phyloP scores from a whole-genome alignment of 2,113 vertebrate species.

The Brachypodius melanocephalos region DNA sequence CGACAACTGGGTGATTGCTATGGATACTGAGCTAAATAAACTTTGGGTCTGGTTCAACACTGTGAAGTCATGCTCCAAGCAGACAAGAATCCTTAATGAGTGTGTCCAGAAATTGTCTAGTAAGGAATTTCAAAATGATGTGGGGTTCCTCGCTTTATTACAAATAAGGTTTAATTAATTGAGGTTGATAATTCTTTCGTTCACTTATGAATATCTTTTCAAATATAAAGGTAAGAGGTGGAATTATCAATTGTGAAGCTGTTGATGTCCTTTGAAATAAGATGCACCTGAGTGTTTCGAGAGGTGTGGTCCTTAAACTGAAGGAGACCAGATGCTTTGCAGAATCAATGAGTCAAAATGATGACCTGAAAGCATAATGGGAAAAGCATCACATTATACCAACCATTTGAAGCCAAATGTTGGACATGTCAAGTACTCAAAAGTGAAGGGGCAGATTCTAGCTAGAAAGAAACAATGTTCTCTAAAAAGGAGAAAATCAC shows the following conservation, averaged over 20 bases:
- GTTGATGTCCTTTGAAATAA: neutral
- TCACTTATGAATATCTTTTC: neutral
- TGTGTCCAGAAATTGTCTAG: neutral
- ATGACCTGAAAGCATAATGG: neutral
- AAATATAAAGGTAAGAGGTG: neutral
- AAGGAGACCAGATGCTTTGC: neutral
- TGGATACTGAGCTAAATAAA: neutral
- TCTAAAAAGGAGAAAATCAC: neutral
- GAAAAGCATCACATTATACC: neutral
- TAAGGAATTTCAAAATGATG: neutral
- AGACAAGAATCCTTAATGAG: neutral
- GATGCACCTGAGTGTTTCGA: neutral
- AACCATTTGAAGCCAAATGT: neutral
- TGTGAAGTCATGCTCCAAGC: neutral
- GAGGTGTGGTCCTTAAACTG: neutral
- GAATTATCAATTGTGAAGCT: neutral
- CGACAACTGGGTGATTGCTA: neutral
- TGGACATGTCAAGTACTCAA: neutral
- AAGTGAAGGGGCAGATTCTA: neutral
- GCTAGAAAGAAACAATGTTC: neutral
- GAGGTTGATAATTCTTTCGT: neutral
- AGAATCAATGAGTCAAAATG: neutral
- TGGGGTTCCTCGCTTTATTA: neutral
- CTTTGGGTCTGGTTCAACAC: neutral
- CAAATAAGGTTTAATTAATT: neutral